Conservation (phyloP, 2,797 vertebrate species). For the Danio jaintianensis region DNA sequence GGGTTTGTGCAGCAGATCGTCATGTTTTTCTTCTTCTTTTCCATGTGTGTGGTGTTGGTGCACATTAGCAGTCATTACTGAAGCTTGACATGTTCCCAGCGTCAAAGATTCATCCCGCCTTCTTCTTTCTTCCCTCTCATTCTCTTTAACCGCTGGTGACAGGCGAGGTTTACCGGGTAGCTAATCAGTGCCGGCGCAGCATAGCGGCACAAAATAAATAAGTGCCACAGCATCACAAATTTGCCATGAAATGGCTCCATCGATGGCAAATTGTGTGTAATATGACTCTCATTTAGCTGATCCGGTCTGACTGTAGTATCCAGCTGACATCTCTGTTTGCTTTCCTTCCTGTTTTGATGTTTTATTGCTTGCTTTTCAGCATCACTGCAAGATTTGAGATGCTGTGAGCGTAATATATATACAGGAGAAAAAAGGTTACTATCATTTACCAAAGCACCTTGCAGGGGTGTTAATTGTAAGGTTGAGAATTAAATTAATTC, state of each 20-base stretch:
- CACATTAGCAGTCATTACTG: conserved; percentile 48
- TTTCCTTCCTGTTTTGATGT: background rate
- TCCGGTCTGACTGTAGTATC: conserved; percentile 24
- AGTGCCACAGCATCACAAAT: conserved; percentile 63
- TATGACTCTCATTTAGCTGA: conserved; percentile 26
- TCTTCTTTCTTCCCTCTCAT: conserved; percentile 28
- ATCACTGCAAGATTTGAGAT: background rate
- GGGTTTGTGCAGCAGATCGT: background rate
- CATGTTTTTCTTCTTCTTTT: conserved; percentile 24
- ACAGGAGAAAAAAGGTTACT: background rate
- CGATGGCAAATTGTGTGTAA: conserved; percentile 55
- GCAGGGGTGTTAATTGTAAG: background rate
- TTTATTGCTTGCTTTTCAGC: conserved; percentile 16
- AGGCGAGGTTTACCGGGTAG: conserved; percentile 55
- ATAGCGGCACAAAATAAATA: conserved; percentile 50
- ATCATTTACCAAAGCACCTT: background rate
- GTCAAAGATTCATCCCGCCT: conserved; percentile 11
- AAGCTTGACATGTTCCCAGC: conserved; percentile 6
- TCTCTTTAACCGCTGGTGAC: conserved; percentile 54
- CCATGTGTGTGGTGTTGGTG: conserved; percentile 12
- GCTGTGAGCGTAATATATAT: background rate
- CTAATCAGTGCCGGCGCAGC: conserved; percentile 31
- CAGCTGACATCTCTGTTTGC: conserved; percentile 44
- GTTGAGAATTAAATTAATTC: too few species aligned
- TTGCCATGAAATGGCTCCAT: conserved; percentile 78